A percentile compares a stretch with the other conserved stretches of the same genome.
phyloP scores from a whole-genome alignment of 2,797 vertebrate genomes.

The Gambusia yucatana region DNA sequence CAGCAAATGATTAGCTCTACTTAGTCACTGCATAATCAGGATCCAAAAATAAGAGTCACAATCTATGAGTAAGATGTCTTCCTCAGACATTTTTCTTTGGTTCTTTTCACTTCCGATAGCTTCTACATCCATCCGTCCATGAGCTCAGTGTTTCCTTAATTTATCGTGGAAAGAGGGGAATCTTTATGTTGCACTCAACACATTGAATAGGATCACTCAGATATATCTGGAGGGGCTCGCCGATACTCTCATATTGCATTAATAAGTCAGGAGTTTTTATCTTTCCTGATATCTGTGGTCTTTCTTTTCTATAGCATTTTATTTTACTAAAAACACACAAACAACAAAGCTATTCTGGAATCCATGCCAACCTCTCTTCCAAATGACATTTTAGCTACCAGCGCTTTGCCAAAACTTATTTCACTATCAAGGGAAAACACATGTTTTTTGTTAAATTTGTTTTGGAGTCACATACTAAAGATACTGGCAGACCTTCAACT shows the following conservation, averaged over 20 bases:
- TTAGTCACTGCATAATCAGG: constrained; percentile 47
- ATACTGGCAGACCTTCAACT: neutral
- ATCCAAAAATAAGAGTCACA: constrained; percentile 39
- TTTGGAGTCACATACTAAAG: neutral
- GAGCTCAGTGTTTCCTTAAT: neutral
- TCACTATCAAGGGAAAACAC: neutral
- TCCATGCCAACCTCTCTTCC: neutral
- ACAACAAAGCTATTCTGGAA: neutral
- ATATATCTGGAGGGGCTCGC: neutral
- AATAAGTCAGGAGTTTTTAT: neutral
- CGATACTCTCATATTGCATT: neutral
- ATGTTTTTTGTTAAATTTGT: neutral
- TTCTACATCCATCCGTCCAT: neutral
- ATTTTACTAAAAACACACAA: neutral
- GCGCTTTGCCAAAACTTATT: neutral
- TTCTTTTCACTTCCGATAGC: neutral
- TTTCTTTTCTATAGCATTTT: neutral
- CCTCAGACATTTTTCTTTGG: neutral
- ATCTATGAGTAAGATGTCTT: constrained; percentile 34
- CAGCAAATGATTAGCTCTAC: constrained; percentile 49
- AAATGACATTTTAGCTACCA: neutral
- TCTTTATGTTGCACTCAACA: neutral
- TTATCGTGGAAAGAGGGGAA: neutral
- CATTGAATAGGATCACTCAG: neutral
- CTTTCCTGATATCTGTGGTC: neutral